These are phyloP conservation scores for Hemibagrus wyckioides DNA, from an alignment of 2,113 vertebrate species.

Conservation along the genomic window DNA sequence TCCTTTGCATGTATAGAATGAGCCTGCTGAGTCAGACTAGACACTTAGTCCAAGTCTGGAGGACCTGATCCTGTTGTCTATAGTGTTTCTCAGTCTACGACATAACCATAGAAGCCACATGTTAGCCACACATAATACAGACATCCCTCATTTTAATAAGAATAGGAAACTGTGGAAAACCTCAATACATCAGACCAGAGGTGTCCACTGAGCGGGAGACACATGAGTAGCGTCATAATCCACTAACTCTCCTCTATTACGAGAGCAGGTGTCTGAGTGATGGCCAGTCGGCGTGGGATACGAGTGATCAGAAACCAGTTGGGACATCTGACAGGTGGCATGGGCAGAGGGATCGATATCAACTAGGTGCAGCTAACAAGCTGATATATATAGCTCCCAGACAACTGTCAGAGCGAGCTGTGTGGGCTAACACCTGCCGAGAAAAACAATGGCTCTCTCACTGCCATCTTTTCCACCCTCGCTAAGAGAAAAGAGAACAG, in stretches of 20 bases:
- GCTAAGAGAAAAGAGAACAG: slow-evolving; percentile 21
- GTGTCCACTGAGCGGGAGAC: neutral
- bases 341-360: slow-evolving; percentile 53
- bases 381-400: slow-evolving; percentile 59
- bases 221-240: slow-evolving; percentile 2
- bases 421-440: slow-evolving; percentile 50
- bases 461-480: slow-evolving; percentile 40
- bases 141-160: neutral
- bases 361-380: slow-evolving; percentile 55
- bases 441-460: slow-evolving; percentile 38
- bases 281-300: slow-evolving; percentile 20
- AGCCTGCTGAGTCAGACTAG: neutral
- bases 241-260: slow-evolving; percentile 5
- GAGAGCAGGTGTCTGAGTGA: slow-evolving; percentile 25
- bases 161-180: slow-evolving; percentile 8
- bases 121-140: neutral
- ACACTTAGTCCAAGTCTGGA: neutral
- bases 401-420: slow-evolving; percentile 48
- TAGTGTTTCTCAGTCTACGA: neutral
- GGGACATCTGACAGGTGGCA: slow-evolving; percentile 53
- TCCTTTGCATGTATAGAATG: neutral
- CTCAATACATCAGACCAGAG: neutral
- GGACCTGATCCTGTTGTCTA: neutral
- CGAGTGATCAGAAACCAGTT: slow-evolving; percentile 35
- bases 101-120: neutral